Conservation (phyloP, 2,888 invertebrate species). For the Dryadula phaetusa region DNA sequence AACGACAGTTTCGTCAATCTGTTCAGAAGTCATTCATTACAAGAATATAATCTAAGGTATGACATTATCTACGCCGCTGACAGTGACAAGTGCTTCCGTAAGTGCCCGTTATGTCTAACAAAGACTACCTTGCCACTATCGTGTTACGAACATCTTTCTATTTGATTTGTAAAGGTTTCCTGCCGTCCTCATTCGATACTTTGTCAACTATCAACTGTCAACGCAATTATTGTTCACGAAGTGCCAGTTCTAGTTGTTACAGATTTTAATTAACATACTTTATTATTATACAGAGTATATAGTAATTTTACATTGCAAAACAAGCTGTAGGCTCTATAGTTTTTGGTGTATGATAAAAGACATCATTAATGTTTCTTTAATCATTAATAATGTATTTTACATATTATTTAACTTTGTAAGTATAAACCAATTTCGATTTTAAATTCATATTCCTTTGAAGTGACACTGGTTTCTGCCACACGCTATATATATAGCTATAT, state of each 20-base stretch:
- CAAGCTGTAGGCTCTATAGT: too few relatives aligned
- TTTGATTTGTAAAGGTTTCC: conserved; percentile 77
- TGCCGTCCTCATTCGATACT: conserved; percentile 64
- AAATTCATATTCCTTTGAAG: not conserved
- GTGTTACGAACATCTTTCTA: conserved; percentile 66
- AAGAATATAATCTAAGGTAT: conserved; percentile 17
- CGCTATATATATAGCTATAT: too few relatives aligned
- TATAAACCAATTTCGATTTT: not conserved
- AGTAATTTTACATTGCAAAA: too few relatives aligned
- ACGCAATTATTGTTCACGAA: conserved; percentile 51
- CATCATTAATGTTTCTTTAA: not conserved
- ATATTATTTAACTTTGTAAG: not conserved
- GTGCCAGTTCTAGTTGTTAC: conserved; percentile 2
- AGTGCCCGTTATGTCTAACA: conserved; percentile 73
- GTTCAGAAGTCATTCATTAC: conserved; percentile 23
- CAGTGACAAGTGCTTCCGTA: conserved; percentile 81
- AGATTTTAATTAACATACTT: not conserved
- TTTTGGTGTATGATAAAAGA: too few relatives aligned
- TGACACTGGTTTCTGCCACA: not conserved
- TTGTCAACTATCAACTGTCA: conserved; percentile 58
- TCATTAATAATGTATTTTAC: not conserved
- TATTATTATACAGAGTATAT: too few relatives aligned
- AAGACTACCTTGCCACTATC: conserved; percentile 73
- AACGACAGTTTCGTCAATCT: conserved; percentile 14
- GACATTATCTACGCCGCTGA: conserved; percentile 48